phyloP scores from a whole-genome alignment of 2,888 invertebrate species.

The Hypomecis atomaria region DNA sequence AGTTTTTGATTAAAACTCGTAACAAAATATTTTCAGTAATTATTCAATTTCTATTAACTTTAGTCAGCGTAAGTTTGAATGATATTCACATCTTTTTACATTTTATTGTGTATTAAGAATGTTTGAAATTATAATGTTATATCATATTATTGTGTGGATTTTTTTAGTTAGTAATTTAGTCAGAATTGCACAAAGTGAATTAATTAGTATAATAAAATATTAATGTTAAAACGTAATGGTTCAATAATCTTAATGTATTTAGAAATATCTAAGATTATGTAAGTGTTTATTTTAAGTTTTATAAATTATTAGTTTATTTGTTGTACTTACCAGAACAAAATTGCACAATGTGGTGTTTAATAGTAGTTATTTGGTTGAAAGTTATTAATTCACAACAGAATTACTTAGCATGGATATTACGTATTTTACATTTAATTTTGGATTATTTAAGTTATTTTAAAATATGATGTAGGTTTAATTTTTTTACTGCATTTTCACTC shows the following conservation, averaged over 20 bases:
- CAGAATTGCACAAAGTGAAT: slow-evolving; percentile 74
- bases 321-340: no score
- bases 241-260: no score
- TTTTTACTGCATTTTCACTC: slow-evolving; percentile 75
- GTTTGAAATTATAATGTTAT: slow-evolving; percentile 48
- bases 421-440: not conserved
- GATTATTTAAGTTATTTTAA: not conserved
- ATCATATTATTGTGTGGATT: not conserved
- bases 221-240: no score
- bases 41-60: not conserved
- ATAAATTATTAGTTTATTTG: no score
- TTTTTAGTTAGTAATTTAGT: slow-evolving; percentile 20
- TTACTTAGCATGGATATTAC: slow-evolving; percentile 16
- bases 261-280: no score
- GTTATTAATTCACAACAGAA: not conserved
- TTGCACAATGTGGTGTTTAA: no score
- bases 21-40: no score
- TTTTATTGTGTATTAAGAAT: slow-evolving; percentile 59
- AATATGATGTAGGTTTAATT: slow-evolving; percentile 27
- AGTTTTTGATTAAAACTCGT: no score
- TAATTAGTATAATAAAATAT: not conserved
- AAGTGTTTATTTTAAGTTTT: no score
- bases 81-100: slow-evolving; percentile 62
- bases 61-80: slow-evolving; percentile 21
- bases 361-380: no score